These are phyloP conservation scores for Ficedula albicollis DNA, from an alignment of 2,797 vertebrate genomes.

Conservation along the genomic window DNA sequence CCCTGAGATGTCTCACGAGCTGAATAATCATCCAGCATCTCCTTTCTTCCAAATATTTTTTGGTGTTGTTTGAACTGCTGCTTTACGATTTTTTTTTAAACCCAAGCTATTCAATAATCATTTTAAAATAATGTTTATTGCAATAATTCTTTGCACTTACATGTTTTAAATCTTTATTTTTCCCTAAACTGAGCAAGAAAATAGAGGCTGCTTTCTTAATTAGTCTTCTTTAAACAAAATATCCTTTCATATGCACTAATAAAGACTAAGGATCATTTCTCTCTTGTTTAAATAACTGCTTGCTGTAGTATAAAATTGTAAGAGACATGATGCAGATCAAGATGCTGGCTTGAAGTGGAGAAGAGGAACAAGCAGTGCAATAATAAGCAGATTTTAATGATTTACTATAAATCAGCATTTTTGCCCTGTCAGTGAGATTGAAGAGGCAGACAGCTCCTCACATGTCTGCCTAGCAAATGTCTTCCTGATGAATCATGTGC, in stretches of 20 bases:
- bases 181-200: constrained; percentile 72
- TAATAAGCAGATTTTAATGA: constrained; percentile 99
- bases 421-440: constrained; percentile 95
- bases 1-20: neutral
- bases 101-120: constrained; percentile 24
- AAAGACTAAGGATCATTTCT: constrained; percentile 80
- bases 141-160: constrained; percentile 70
- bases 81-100: neutral
- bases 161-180: constrained; percentile 75
- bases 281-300: constrained; percentile 84
- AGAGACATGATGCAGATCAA: constrained; percentile 81
- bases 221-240: constrained; percentile 83
- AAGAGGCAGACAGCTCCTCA: constrained; percentile 96
- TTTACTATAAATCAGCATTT: constrained; percentile 99
- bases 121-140: constrained; percentile 59
- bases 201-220: constrained; percentile 81
- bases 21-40: neutral
- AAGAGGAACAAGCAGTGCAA: constrained; percentile 89
- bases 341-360: constrained; percentile 82
- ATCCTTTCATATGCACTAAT: constrained; percentile 80
- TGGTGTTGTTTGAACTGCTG: neutral
- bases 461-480: constrained; percentile 97
- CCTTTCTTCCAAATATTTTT: constrained; percentile 40
- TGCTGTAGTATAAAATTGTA: constrained; percentile 83
- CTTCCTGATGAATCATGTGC: constrained; percentile 94